Evolutionary conservation across 2,888 invertebrate species (phyloP).

Genomic region (Glaucopsyche alexis): DNA sequence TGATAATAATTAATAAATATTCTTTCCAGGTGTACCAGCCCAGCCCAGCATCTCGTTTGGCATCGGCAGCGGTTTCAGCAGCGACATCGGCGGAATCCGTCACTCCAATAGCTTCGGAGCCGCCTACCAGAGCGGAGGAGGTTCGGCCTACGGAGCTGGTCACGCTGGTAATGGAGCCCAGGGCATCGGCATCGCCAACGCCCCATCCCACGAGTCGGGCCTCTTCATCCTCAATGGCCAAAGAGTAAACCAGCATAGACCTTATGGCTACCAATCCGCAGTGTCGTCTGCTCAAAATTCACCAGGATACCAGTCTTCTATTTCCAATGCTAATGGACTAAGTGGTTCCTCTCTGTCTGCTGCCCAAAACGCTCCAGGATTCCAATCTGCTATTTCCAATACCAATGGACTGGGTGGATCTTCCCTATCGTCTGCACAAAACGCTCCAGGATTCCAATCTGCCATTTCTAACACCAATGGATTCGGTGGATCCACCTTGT

Average conservation of each 20-base stretch:
- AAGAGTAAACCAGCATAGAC: conserved; percentile 34
- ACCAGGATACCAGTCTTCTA: conserved; percentile 53
- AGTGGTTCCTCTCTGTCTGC: conserved; percentile 32
- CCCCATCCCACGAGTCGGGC: conserved; percentile 42
- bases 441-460: conserved; percentile 42
- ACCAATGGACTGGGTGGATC: conserved; percentile 12
- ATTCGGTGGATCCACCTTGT: neutral
- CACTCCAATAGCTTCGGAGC: conserved; percentile 62
- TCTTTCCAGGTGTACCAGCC: conserved; percentile 44
- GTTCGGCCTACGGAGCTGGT: conserved; percentile 59
- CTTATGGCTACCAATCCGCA: conserved; percentile 39
- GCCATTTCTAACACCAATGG: conserved; percentile 27
- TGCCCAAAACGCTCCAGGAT: conserved; percentile 40
- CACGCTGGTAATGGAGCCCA: conserved; percentile 52
- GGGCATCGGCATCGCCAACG: conserved; percentile 59
- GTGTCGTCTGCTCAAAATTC: conserved; percentile 47
- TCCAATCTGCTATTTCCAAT: conserved; percentile 37
- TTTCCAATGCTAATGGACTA: conserved; percentile 50
- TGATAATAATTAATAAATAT: neutral
- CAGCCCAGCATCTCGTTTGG: conserved; percentile 64
- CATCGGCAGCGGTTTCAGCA: conserved; percentile 67
- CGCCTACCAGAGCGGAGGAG: conserved; percentile 61
- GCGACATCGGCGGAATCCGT: conserved; percentile 66
- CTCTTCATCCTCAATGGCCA: conserved; percentile 26
- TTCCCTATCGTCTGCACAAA: neutral